Conservation (phyloP, 2,797 vertebrate genomes). For the Anomalospiza imberbis region DNA sequence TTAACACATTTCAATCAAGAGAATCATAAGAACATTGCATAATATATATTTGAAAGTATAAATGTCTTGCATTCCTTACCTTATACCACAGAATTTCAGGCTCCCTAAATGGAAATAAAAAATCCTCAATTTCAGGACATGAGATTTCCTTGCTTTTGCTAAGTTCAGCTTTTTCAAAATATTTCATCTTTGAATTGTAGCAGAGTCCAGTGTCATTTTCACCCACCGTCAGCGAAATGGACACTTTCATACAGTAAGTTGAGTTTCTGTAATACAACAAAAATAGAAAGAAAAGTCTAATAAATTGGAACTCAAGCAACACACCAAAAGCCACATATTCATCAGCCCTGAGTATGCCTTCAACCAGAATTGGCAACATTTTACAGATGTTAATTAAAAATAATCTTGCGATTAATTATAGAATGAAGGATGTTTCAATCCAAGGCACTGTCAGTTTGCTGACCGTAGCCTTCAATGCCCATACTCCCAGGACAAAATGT, state of each 20-base stretch:
- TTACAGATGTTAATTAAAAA: neutral
- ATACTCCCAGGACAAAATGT: neutral
- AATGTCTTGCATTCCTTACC: conserved; percentile 75
- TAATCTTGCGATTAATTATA: neutral
- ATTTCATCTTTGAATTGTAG: conserved; percentile 98
- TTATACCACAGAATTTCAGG: conserved; percentile 96
- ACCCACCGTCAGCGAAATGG: conserved; percentile 93
- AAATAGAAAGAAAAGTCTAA: conserved; percentile 52
- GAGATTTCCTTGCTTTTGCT: conserved; percentile 97
- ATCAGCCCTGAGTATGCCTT: neutral
- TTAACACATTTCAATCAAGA: neutral
- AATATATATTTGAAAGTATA: neutral
- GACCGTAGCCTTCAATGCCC: neutral
- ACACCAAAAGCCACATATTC: neutral
- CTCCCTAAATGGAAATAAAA: conserved; percentile 86
- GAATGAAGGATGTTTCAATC: neutral
- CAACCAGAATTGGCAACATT: neutral
- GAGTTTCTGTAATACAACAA: conserved; percentile 86
- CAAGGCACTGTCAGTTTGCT: neutral
- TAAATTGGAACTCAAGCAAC: neutral
- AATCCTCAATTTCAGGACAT: conserved; percentile 93
- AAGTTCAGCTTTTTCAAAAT: conserved; percentile 94
- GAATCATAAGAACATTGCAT: neutral
- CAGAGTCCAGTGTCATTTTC: conserved; percentile 97
- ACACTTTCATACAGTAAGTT: conserved; percentile 99